phyloP scores from a whole-genome alignment of 2,888 invertebrate genomes.

The Acleris cristana region DNA sequence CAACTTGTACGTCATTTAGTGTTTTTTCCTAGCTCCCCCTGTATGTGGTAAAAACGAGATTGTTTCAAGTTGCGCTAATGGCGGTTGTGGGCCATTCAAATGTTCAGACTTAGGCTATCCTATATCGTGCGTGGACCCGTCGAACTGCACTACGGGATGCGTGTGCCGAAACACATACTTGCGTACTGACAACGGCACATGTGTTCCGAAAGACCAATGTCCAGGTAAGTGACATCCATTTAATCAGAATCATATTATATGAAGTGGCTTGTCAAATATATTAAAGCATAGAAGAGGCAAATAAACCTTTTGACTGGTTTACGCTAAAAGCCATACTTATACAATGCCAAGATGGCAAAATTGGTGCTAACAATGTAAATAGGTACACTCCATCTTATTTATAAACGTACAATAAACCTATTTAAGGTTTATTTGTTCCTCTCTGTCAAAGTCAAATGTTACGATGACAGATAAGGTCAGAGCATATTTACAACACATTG shows the following conservation, averaged over 20 bases:
- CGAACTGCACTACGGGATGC: slow-evolving; percentile 43
- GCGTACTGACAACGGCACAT: slow-evolving; percentile 10
- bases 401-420: too few relatives aligned
- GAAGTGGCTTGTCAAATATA: too few relatives aligned
- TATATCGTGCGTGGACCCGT: not conserved
- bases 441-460: too few relatives aligned
- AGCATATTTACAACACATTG: too few relatives aligned
- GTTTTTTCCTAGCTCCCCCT: slow-evolving; percentile 28
- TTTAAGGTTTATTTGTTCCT: too few relatives aligned
- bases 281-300: not conserved
- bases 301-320: slow-evolving; percentile 37
- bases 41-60: slow-evolving; percentile 34
- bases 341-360: too few relatives aligned
- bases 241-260: too few relatives aligned
- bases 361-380: too few relatives aligned
- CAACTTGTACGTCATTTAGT: too few relatives aligned
- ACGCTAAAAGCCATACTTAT: slow-evolving; percentile 8
- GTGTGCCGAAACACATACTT: slow-evolving; percentile 37
- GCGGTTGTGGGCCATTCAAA: not conserved
- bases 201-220: slow-evolving; percentile 17
- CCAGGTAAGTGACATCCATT: slow-evolving; percentile 12
- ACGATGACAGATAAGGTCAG: too few relatives aligned
- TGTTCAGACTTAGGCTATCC: slow-evolving; percentile 11
- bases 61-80: slow-evolving; percentile 36
- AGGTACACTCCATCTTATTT: too few relatives aligned